Percentiles rank a stretch among this genome's conserved stretches.
Conservation (phyloP, 92 coral and sea anemone species). For the Paragorgia papillata region DNA sequence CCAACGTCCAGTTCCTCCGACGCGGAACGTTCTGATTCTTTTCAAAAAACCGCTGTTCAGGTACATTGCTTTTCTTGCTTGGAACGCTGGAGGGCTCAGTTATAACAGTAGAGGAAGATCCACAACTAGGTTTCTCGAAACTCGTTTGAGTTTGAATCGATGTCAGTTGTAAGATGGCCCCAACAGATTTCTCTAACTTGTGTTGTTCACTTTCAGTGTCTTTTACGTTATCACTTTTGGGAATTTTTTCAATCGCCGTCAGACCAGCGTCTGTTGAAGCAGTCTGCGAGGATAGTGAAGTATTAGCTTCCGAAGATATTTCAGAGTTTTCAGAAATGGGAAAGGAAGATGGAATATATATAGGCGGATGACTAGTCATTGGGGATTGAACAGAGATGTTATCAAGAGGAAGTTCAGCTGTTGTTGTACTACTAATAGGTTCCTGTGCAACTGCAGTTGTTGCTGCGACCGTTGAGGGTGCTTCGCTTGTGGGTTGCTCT, state of each 20-base stretch:
- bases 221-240: background rate
- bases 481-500: background rate
- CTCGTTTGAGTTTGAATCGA: slow-evolving; percentile 47
- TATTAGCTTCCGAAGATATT: background rate
- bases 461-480: background rate
- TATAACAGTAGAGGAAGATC: background rate
- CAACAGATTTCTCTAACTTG: background rate
- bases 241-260: background rate
- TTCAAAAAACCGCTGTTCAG: background rate
- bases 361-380: slow-evolving; percentile 21
- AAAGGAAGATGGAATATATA: background rate
- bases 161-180: background rate
- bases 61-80: background rate
- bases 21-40: background rate
- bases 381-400: slow-evolving; percentile 13
- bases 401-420: background rate
- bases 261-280: background rate
- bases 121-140: slow-evolving; percentile 2
- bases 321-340: background rate
- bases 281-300: background rate
- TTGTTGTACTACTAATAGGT: background rate
- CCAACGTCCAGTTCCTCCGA: background rate
- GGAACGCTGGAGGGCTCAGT: background rate
- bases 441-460: background rate
- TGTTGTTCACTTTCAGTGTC: background rate